phyloP scores from a whole-genome alignment of 2,888 invertebrate species.

The Epistrophe grossulariae region DNA sequence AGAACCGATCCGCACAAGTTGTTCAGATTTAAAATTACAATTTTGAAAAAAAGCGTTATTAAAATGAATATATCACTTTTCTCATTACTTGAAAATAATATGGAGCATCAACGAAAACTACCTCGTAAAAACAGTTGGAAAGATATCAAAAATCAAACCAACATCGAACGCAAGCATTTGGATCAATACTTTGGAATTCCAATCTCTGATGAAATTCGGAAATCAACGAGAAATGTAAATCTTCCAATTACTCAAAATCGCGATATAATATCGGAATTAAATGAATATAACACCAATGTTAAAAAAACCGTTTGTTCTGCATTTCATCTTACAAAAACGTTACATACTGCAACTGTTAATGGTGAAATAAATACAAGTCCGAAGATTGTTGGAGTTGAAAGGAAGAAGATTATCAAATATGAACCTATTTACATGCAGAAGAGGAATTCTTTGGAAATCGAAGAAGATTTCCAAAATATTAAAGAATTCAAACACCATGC shows the following conservation, averaged over 20 bases:
- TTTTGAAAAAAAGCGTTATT: not conserved
- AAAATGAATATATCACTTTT: constrained; percentile 61
- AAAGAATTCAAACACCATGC: constrained; percentile 2
- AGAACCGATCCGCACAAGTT: not conserved
- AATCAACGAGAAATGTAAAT: constrained; percentile 1
- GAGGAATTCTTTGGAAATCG: constrained; percentile 40
- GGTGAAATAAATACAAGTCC: constrained; percentile 42
- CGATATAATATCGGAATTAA: not conserved
- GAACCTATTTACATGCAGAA: constrained; percentile 55
- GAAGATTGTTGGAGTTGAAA: constrained; percentile 59
- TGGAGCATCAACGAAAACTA: not conserved
- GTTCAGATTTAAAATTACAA: not conserved
- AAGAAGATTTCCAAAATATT: not conserved
- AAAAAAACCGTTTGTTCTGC: not conserved
- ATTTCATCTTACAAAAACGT: not conserved
- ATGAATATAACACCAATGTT: not conserved
- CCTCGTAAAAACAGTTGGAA: constrained; percentile 29
- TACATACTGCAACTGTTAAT: not conserved
- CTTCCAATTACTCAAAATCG: not conserved
- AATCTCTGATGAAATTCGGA: not conserved
- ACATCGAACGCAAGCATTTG: constrained; percentile 28
- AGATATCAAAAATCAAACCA: constrained; percentile 57
- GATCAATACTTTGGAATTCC: constrained; percentile 15
- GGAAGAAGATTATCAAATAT: constrained; percentile 45
- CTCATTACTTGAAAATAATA: constrained; percentile 26